Evolutionary conservation across 2,797 vertebrate species (phyloP).

Genomic region (Sebastiscus albofasciatus): DNA sequence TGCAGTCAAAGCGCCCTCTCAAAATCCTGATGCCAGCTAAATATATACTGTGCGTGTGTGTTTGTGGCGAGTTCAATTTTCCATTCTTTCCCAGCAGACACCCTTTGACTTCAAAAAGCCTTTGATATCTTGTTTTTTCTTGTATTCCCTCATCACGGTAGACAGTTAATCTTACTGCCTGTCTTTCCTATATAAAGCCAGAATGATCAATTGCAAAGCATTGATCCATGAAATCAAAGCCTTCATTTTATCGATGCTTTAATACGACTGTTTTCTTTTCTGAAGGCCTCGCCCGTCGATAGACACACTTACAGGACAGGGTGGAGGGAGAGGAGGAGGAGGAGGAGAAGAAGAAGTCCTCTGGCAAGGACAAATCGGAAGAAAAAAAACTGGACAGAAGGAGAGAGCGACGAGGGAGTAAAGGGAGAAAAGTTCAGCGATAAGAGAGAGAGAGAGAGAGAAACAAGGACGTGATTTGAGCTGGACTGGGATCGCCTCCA

Average conservation of each 20-base stretch:
- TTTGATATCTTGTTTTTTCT: slow-evolving; percentile 64
- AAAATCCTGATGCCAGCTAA: slow-evolving; percentile 36
- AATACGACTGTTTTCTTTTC: slow-evolving; percentile 15
- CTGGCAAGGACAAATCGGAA: slow-evolving; percentile 63
- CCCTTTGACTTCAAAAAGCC: slow-evolving; percentile 61
- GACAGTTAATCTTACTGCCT: slow-evolving; percentile 54
- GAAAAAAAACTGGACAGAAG: slow-evolving; percentile 42
- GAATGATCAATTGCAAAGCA: slow-evolving; percentile 64
- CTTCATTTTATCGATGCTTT: slow-evolving; percentile 42
- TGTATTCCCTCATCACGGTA: slow-evolving; percentile 49
- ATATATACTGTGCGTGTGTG: slow-evolving; percentile 36
- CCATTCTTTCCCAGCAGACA: slow-evolving; percentile 36
- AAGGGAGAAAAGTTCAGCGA: slow-evolving; percentile 30
- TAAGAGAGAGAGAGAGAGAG: slow-evolving; percentile 31
- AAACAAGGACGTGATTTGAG: slow-evolving; percentile 38
- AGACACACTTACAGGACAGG: slow-evolving; percentile 28
- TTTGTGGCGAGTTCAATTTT: slow-evolving; percentile 41
- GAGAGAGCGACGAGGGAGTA: slow-evolving; percentile 29
- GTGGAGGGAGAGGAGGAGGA: slow-evolving; percentile 20
- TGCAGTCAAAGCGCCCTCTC: slow-evolving; percentile 18
- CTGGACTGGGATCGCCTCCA: slow-evolving; percentile 52
- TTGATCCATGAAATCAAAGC: slow-evolving; percentile 78
- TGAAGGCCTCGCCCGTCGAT: slow-evolving; percentile 17
- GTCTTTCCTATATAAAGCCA: slow-evolving; percentile 44
- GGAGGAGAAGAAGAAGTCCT: slow-evolving; percentile 49